Evolutionary conservation across 2,888 invertebrate genomes (phyloP).

Genomic region (Zeuzera pyrina): DNA sequence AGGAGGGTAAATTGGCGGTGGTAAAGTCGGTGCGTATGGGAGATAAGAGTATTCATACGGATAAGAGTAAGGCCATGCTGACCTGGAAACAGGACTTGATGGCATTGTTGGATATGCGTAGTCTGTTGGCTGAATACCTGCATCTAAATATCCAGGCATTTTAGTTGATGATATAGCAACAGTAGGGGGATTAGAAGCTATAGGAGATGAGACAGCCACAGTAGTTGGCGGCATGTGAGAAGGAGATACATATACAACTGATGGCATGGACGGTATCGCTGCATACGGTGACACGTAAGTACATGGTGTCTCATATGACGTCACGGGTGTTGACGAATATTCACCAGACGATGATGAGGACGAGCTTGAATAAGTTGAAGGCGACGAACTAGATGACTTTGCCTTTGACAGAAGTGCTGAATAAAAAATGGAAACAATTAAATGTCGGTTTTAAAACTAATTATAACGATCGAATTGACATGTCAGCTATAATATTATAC

Average conservation of each 20-base stretch:
- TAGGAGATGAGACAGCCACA: constrained; percentile 18
- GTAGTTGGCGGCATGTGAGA: constrained; percentile 22
- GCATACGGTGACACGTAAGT: too few relatives aligned
- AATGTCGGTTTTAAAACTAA: too few relatives aligned
- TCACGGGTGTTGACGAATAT: constrained; percentile 15
- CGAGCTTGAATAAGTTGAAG: too few relatives aligned
- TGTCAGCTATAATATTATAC: too few relatives aligned
- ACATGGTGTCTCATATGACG: constrained; percentile 26
- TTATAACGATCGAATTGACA: too few relatives aligned
- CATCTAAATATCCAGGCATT: constrained; percentile 14
- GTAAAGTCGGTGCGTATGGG: too few relatives aligned
- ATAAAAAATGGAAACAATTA: too few relatives aligned
- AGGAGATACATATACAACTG: constrained; percentile 34
- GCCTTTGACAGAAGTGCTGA: too few relatives aligned
- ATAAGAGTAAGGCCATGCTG: not conserved
- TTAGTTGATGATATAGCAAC: constrained; percentile 18
- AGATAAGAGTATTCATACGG: constrained; percentile 8
- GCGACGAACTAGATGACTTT: too few relatives aligned
- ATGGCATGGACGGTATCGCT: too few relatives aligned
- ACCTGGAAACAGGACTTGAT: constrained; percentile 16
- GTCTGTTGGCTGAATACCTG: constrained; percentile 19
- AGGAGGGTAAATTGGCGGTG: constrained; percentile 3
- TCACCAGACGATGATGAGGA: constrained; percentile 19
- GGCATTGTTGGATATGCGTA: constrained; percentile 18
- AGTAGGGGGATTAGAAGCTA: constrained; percentile 21